These are phyloP conservation scores for Capitella teleta DNA, from an alignment of 1,140 invertebrate genomes.

Conservation along the genomic window DNA sequence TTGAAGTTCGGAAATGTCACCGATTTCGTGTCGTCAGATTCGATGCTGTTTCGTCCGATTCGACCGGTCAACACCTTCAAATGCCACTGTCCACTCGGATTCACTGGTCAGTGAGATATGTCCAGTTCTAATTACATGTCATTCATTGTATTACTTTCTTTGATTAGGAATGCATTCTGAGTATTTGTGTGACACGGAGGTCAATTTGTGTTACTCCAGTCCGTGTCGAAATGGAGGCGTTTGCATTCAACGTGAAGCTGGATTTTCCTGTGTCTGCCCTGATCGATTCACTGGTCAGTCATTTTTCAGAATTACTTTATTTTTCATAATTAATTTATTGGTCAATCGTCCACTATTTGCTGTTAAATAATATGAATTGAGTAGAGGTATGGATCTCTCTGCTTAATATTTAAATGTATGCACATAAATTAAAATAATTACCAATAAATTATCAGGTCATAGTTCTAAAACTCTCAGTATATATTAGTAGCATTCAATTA, in stretches of 20 bases:
- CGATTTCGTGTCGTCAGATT: constrained; percentile 73
- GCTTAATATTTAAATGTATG: too few species aligned
- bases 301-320: too few species aligned
- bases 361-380: too few species aligned
- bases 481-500: too few species aligned
- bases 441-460: too few species aligned
- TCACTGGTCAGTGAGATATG: constrained; percentile 41
- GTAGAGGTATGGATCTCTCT: too few species aligned
- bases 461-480: too few species aligned
- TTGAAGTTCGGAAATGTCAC: constrained; percentile 88
- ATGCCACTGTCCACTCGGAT: constrained; percentile 65
- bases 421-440: too few species aligned
- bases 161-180: constrained; percentile 79
- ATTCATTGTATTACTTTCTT: background rate
- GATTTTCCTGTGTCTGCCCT: constrained; percentile 80
- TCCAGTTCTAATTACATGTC: background rate
- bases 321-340: too few species aligned
- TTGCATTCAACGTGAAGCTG: constrained; percentile 75
- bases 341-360: too few species aligned
- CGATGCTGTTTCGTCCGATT: constrained; percentile 85
- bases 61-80: constrained; percentile 89
- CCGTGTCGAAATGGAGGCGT: constrained; percentile 83
- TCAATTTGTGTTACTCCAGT: constrained; percentile 92
- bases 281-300: constrained; percentile 53
- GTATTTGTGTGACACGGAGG: constrained; percentile 90